Base-by-base conservation (phyloP, 2,888 invertebrate species). In the Drosophila paracracens region DNA sequence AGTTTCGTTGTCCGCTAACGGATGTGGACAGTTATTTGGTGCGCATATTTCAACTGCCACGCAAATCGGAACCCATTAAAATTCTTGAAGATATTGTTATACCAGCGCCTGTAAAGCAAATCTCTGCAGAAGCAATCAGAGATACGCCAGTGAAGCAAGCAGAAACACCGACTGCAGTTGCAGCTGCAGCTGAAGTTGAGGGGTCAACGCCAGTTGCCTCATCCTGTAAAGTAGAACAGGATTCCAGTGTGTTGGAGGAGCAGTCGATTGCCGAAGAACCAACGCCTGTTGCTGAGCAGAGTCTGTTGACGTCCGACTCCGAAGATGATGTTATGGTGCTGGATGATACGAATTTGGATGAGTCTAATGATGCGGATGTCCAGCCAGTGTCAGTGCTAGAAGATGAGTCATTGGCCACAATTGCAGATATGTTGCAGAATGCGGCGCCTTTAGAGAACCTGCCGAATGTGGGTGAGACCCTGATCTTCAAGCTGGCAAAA, bases 241-340 rank as follows among this genome's bases (percentile, higher is more conserved):
- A 58, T 18, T 11, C 13, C 11, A 5, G 10, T 35, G 27, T 21
- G 16, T 29, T 50, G 0, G 33, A 50, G 3, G 35, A 60, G 0
- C 18, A 62, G 7, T 1, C 38, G 1, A 7, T 3, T 29, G 0
- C 52, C 3, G 36, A 70, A 10, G 7, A 31, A 25, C 8, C 40
- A 8, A 35, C 29, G 4, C 38, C 35, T 31, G 18, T 57, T 29
- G 43, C 57, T 21, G 70, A 74, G 1, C 66, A 81, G 11, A 78
- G 71, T 57, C 8, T 72, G 4, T 40, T 82, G 18, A 54, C 40
- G 2, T 70, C 79, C 0, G 89, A 80, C n/a, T 82, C 90, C 4
- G 88, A 85, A 13, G 89, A 89, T 16, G 89, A 88, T 16, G 68
- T 87, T 5, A 79, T 87, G 81, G 63, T 89, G 36, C 46, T 87